These are phyloP conservation scores for Meandrina meandrites DNA, from an alignment of 92 coral and sea anemone species.

Conservation along the genomic window DNA sequence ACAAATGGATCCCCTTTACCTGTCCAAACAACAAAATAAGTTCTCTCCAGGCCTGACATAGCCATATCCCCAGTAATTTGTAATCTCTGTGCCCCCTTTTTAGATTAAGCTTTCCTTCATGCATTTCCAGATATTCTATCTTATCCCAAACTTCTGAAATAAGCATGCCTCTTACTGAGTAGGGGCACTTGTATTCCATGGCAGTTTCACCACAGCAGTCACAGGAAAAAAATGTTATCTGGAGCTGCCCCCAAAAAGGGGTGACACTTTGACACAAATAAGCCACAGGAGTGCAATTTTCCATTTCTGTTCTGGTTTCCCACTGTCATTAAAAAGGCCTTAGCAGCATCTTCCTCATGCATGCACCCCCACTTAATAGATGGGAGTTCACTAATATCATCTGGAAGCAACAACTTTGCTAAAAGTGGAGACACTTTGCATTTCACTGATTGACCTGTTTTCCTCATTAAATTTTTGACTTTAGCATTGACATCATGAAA, in stretches of 20 bases:
- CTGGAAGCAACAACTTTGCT: constrained; percentile 29
- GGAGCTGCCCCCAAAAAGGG: constrained; percentile 56
- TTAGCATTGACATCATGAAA: constrained; percentile 50
- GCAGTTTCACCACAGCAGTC: constrained; percentile 40
- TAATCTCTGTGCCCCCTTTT: constrained; percentile 45
- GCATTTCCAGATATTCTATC: constrained; percentile 43
- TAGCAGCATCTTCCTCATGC: constrained; percentile 44
- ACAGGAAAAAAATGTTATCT: constrained; percentile 55
- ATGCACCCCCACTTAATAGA: constrained; percentile 49
- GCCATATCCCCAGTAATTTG: constrained; percentile 64
- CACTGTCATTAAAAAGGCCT: constrained; percentile 33
- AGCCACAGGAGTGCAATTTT: constrained; percentile 41
- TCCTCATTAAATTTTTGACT: constrained; percentile 26
- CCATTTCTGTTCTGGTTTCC: constrained; percentile 26
- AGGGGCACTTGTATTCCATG: constrained; percentile 54
- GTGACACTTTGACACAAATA: constrained; percentile 25
- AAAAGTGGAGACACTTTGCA: constrained; percentile 34
- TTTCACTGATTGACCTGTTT: constrained; percentile 40
- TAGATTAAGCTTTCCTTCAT: constrained; percentile 32
- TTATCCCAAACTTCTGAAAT: constrained; percentile 37
- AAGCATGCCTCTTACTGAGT: constrained; percentile 22
- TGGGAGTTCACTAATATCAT: constrained; percentile 21
- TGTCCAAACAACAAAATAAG: constrained; percentile 56
- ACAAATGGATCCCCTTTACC: constrained; percentile 27
- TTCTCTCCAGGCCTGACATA: constrained; percentile 31